A percentile compares a stretch with the other conserved stretches of the same genome.
Evolutionary conservation across 2,113 vertebrate species (phyloP).

Genomic region (Corythornis cristatus): DNA sequence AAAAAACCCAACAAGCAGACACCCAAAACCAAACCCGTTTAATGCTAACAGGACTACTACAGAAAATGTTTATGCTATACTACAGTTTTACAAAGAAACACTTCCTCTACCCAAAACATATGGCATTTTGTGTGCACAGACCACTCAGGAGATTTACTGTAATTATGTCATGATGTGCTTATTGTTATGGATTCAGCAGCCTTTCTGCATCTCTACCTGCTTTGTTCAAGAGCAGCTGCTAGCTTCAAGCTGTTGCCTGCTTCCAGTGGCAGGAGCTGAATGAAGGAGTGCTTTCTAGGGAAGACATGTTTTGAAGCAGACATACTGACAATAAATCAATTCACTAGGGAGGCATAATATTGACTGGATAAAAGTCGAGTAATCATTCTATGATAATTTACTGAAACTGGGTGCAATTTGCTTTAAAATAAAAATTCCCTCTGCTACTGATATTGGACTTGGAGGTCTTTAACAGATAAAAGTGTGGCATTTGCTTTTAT

Average conservation of each 20-base stretch:
- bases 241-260: slow-evolving; percentile 71
- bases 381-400: slow-evolving; percentile 68
- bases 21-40: slow-evolving; percentile 31
- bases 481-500: slow-evolving; percentile 46
- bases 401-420: slow-evolving; percentile 48
- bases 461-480: slow-evolving; percentile 43
- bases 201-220: slow-evolving; percentile 70
- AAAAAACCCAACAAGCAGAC: neutral
- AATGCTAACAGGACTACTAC: slow-evolving; percentile 17
- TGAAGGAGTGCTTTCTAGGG: slow-evolving; percentile 70
- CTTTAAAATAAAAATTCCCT: slow-evolving; percentile 60
- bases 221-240: slow-evolving; percentile 77
- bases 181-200: slow-evolving; percentile 66
- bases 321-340: slow-evolving; percentile 51
- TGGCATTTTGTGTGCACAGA: slow-evolving; percentile 60
- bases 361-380: slow-evolving; percentile 67
- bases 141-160: slow-evolving; percentile 68
- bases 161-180: slow-evolving; percentile 72
- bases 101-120: slow-evolving; percentile 68
- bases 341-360: slow-evolving; percentile 58
- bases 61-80: slow-evolving; percentile 47
- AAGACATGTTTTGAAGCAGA: slow-evolving; percentile 73
- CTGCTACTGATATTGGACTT: slow-evolving; percentile 26
- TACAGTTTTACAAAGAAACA: neutral
- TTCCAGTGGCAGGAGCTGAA: slow-evolving; percentile 50